Base-by-base conservation (phyloP, 2,113 vertebrate genomes). In the Empidonax alnorum region DNA sequence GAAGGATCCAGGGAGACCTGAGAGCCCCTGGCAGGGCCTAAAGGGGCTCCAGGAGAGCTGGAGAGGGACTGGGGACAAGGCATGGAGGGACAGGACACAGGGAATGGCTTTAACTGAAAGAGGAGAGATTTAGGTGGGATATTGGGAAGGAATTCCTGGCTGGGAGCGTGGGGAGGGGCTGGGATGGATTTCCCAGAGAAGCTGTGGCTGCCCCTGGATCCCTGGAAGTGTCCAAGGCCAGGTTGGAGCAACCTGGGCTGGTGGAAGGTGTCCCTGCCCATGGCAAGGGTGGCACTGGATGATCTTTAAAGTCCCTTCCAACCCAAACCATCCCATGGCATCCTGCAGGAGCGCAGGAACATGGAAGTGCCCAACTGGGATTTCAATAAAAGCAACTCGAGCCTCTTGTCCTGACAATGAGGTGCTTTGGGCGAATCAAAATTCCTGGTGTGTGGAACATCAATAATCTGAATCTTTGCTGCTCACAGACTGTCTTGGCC, bases 361-460 rank as follows among this genome's bases (percentile, higher is more conserved):
- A 20, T 13, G 41, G 28, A n/a, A 73, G 21, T 7, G 7, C 41
- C 27, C 23, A 33, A 8, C 10, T 13, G 24, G 22, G 4, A 23
- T 67, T 8, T 52, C 35, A 33, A 19, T 1, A 68, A 56, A 78
- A 71, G 6, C 35, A 72, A n/a, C 50, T 58, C 20, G 24, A 62
- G 20, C 12, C 21, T 68, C 9, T 55, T 17, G 13, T 55, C 28
- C 27, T 37, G 31, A 19, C 49, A 35, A 35, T 0, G 3, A 89
- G 16, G 5, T 46, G 20, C 13, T 63, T 83, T 4, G 30, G 21
- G 12, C 7, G 10, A 55, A 59, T 22, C 28, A 50, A 67, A 53
- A 56, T 12, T 76, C 24, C 14, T 14, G 6, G 7, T 7, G 10
- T 0, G 0, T 22, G 42, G 52, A 27, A 37, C 11, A 42, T 14